Evolutionary conservation across 1,140 invertebrate species (phyloP).

Genomic region (Chymomyza costata): DNA sequence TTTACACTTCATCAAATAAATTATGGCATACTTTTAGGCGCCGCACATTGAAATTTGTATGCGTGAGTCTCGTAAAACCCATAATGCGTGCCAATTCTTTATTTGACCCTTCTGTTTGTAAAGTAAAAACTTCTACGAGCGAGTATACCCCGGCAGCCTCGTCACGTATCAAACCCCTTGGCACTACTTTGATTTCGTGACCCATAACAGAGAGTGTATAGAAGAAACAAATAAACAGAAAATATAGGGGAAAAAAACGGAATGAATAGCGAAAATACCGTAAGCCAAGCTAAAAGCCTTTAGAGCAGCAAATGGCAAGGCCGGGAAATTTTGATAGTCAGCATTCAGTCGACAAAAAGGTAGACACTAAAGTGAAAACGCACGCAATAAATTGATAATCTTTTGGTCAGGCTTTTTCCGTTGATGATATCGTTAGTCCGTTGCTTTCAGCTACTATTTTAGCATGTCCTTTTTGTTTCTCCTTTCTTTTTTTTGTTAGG

Average conservation of each 20-base stretch:
- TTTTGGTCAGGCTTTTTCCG: constrained; percentile 4
- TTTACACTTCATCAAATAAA: constrained; percentile 61
- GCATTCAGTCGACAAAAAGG: constrained; percentile 25
- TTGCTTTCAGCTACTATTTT: constrained; percentile 9
- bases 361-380: constrained; percentile 34
- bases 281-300: not conserved
- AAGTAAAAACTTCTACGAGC: too few species aligned
- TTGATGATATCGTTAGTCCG: constrained; percentile 34
- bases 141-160: not conserved
- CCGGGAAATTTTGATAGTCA: constrained; percentile 35
- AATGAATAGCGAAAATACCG: constrained; percentile 3
- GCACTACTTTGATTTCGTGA: constrained; percentile 55
- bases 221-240: not conserved
- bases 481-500: constrained; percentile 38
- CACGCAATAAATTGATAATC: constrained; percentile 51
- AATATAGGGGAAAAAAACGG: constrained; percentile 7
- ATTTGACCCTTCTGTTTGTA: constrained; percentile 47
- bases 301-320: constrained; percentile 29
- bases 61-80: constrained; percentile 47
- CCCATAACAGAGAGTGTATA: constrained; percentile 18
- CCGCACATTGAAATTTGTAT: constrained; percentile 4
- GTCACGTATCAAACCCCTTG: constrained; percentile 41
- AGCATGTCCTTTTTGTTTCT: constrained; percentile 2
- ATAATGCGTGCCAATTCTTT: constrained; percentile 39
- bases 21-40: constrained; percentile 26